phyloP scores from a whole-genome alignment of 2,113 vertebrate species.

The Balaeniceps rex region DNA sequence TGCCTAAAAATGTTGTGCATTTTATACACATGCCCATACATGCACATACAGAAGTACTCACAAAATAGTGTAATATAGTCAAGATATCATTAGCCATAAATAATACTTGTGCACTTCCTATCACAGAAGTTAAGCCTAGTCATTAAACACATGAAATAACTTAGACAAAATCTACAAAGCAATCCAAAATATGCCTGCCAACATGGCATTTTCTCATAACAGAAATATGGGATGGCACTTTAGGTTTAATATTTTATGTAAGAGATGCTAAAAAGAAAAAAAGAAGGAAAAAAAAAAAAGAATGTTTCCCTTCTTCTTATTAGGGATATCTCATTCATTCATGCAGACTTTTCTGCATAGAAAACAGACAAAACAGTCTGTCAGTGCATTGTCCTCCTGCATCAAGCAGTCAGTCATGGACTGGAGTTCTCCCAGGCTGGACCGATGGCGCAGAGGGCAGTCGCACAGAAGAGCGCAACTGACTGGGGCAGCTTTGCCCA shows the following conservation, averaged over 20 bases:
- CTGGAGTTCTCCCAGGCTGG: neutral
- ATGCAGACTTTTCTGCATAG: neutral
- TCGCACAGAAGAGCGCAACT: rapidly evolving
- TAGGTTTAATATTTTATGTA: neutral
- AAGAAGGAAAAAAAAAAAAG: too few relatives aligned
- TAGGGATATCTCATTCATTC: neutral
- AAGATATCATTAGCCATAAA: neutral
- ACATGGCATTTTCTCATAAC: neutral
- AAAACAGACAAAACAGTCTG: neutral
- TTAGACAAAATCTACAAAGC: neutral
- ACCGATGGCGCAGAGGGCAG: neutral
- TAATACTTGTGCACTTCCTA: neutral
- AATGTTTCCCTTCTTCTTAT: neutral
- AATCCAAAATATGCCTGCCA: neutral
- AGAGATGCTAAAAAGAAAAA: neutral
- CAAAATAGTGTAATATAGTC: neutral
- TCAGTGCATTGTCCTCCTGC: neutral
- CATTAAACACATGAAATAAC: neutral
- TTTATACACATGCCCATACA: neutral
- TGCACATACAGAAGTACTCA: neutral
- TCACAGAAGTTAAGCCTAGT: neutral
- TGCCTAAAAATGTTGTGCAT: neutral
- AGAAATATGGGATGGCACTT: neutral
- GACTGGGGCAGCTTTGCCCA: neutral
- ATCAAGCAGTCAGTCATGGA: neutral